Base-by-base conservation (phyloP, 2,797 vertebrate species). In the Orestias chungarensis region DNA sequence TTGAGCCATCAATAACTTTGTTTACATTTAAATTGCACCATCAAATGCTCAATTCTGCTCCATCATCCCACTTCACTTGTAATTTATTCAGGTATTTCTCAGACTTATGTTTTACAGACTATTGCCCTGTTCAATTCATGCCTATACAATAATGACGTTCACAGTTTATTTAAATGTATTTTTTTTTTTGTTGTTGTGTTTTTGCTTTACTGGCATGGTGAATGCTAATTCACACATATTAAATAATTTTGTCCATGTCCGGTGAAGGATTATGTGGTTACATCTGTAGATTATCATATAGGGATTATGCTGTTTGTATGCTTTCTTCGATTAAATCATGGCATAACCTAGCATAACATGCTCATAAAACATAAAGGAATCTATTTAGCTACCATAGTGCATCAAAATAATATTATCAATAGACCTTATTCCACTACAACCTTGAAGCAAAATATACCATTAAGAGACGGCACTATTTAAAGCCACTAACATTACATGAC, bases 1-100 rank as follows among this genome's bases (percentile, higher is more conserved):
- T 61, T 2, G 14, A 82, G 68, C 76, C 64, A 64, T 75, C 49
- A 66, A 57, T 55, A 81, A 78, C 29, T 68, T 71, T 64, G 2
- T 35, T 33, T 38, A 71, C 66, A 73, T 70, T 68, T 55, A 74
- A 75, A 78, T 12, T 71, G 78, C 64, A 64, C 31, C 6, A 14
- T 76, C 59, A 72, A 10, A 61, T 65, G 61, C 5, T 73, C 38
- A 44, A 9, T 49, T 52, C 50, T 68, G 18, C 46, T 50, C 29
- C 42, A 73, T 82, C 74, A 71, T 66, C 70, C 27, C 12, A 47
- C 66, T 82, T 70, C 40, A 64, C 47, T 43, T 38, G 15, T 31
- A 66, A n/a, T 70, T 59, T 6, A 66, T 42, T 55, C 3, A 35
- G 15, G 44, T 31, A 25, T 76, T 66, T 66, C 23, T 61, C 43